A percentile compares a stretch with the other conserved stretches of the same genome.
phyloP scores from a whole-genome alignment of 2,888 invertebrate genomes.

The Crioceris asparagi region DNA sequence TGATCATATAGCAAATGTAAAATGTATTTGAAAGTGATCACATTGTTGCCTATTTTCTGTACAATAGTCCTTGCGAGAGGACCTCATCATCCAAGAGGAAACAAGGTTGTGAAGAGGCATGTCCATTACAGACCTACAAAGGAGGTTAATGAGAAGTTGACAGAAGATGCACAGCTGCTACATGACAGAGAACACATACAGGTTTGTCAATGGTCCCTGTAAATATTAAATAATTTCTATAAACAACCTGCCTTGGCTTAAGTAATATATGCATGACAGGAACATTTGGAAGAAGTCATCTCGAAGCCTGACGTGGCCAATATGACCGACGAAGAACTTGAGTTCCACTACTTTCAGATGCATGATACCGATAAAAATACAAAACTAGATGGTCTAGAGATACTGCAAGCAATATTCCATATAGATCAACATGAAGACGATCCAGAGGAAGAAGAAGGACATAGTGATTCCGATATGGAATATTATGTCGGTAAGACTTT shows the following conservation, averaged over 20 bases:
- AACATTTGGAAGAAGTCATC: constrained; percentile 34
- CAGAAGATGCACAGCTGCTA: constrained; percentile 58
- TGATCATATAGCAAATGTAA: too few species aligned
- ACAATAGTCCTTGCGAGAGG: constrained; percentile 36
- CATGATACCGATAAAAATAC: constrained; percentile 88
- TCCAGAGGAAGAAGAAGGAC: constrained; percentile 30
- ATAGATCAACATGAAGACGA: constrained; percentile 43
- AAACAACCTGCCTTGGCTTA: not conserved
- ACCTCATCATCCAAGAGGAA: constrained; percentile 54
- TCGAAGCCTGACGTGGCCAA: constrained; percentile 49
- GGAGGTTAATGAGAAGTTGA: constrained; percentile 45
- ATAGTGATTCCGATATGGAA: constrained; percentile 28
- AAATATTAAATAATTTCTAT: not conserved
- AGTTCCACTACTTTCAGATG: constrained; percentile 74
- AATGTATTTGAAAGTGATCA: constrained; percentile 3
- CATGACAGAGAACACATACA: constrained; percentile 52
- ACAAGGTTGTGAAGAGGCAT: constrained; percentile 37
- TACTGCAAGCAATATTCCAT: constrained; percentile 72
- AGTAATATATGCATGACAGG: constrained; percentile 24
- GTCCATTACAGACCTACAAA: constrained; percentile 51
- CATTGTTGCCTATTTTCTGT: constrained; percentile 3
- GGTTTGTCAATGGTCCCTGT: constrained; percentile 39
- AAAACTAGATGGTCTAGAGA: constrained; percentile 80
- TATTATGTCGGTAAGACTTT: constrained; percentile 37
- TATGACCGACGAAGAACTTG: constrained; percentile 76